phyloP scores from a whole-genome alignment of 2,797 vertebrate species.

The Merluccius polli region DNA sequence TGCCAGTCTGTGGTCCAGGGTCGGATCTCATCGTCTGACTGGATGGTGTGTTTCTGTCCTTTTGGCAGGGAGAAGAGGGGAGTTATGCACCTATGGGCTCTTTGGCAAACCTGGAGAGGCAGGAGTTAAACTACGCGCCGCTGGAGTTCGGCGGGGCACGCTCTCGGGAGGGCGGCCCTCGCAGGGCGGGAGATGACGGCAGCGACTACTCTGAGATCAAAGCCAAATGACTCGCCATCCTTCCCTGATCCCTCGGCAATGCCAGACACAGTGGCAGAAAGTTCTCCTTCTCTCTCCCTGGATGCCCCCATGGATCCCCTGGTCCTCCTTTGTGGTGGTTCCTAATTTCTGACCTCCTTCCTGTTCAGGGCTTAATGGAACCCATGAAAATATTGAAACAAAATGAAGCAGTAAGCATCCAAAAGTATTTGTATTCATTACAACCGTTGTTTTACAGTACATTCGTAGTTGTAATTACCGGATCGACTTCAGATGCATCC shows the following conservation, averaged over 20 bases:
- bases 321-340: background rate
- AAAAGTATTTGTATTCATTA: background rate
- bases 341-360: slow-evolving; percentile 27
- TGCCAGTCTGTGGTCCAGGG: slow-evolving; percentile 11
- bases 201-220: slow-evolving; percentile 79
- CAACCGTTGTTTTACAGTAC: background rate
- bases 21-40: slow-evolving; percentile 21
- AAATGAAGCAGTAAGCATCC: background rate
- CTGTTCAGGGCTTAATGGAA: background rate
- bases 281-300: slow-evolving; percentile 24
- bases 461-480: background rate
- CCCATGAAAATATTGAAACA: background rate
- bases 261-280: slow-evolving; percentile 69
- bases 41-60: slow-evolving; percentile 23
- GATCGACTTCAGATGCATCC: background rate
- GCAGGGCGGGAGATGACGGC: slow-evolving; percentile 74
- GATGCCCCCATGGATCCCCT: background rate
- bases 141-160: slow-evolving; percentile 72
- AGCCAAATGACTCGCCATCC: slow-evolving; percentile 81
- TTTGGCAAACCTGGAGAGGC: slow-evolving; percentile 73
- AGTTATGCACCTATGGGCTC: slow-evolving; percentile 77
- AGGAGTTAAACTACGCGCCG: slow-evolving; percentile 78
- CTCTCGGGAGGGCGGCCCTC: slow-evolving; percentile 65
- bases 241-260: slow-evolving; percentile 76
- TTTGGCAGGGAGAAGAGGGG: slow-evolving; percentile 77